phyloP scores from a whole-genome alignment of 2,888 invertebrate species.

The Synanthedon myopaeformis region DNA sequence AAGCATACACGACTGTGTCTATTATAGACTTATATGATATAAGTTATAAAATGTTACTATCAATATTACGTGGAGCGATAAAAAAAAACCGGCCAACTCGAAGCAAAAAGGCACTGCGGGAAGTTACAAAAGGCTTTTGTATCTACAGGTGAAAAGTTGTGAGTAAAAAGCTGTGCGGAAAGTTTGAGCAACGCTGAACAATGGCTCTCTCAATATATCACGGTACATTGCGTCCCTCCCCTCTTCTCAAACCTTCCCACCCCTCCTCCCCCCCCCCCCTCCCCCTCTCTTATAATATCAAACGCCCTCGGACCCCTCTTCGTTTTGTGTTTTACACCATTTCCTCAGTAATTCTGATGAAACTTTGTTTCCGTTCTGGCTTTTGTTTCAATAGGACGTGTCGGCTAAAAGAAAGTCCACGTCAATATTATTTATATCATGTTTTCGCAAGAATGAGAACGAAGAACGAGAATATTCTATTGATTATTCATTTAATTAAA shows the following conservation, averaged over 20 bases:
- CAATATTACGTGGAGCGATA: neutral
- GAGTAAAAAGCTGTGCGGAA: constrained; percentile 2
- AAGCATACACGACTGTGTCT: too few species aligned
- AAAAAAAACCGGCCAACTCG: neutral
- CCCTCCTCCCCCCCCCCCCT: too few species aligned
- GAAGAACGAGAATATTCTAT: too few species aligned
- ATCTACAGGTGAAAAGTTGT: neutral
- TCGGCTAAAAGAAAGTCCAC: too few species aligned
- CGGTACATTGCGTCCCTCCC: constrained; percentile 32
- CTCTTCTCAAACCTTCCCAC: too few species aligned
- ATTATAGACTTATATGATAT: too few species aligned
- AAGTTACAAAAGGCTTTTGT: neutral
- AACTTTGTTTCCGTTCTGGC: neutral
- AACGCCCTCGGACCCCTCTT: constrained; percentile 8
- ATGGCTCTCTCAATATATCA: constrained; percentile 53
- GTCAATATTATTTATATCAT: too few species aligned
- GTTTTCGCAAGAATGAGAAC: too few species aligned
- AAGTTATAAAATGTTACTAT: too few species aligned
- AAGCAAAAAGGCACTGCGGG: neutral
- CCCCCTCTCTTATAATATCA: constrained; percentile 3
- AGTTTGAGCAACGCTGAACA: constrained; percentile 32
- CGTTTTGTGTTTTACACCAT: constrained; percentile 14
- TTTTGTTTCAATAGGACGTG: too few species aligned
- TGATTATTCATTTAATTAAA: too few species aligned
- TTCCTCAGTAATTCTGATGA: constrained; percentile 4